phyloP scores from a whole-genome alignment of 2,797 vertebrate genomes.

The Danio albolineatus region DNA sequence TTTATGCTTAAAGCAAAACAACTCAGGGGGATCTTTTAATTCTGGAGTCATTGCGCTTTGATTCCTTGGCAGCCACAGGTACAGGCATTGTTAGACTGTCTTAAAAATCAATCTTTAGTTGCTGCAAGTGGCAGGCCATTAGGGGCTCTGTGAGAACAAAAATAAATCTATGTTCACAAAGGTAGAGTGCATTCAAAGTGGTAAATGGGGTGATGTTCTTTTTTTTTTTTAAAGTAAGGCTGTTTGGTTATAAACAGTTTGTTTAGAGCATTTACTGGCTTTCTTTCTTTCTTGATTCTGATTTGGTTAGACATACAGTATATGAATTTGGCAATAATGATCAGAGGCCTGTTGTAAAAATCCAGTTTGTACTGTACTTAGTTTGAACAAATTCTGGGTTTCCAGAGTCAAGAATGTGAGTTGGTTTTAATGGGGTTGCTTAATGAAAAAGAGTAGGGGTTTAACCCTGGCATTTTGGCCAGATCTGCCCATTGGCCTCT shows the following conservation, averaged over 20 bases:
- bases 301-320: no score
- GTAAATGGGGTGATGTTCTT: not conserved
- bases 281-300: no score
- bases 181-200: not conserved
- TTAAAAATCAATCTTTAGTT: conserved; percentile 41
- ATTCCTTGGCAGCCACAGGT: conserved; percentile 18
- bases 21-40: conserved; percentile 33
- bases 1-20: conserved; percentile 33
- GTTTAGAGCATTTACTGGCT: no score
- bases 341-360: no score
- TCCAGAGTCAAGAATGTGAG: no score
- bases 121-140: conserved; percentile 17
- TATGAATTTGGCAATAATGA: no score
- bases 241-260: not conserved
- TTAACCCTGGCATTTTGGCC: no score
- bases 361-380: no score
- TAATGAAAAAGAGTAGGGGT: no score
- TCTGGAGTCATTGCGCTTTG: conserved; percentile 23
- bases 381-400: no score
- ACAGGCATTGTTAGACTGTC: conserved; percentile 23
- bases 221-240: not conserved
- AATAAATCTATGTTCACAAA: conserved; percentile 9
- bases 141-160: conserved; percentile 6
- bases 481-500: no score
- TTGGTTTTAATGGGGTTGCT: no score